Evolutionary conservation across 2,797 vertebrate genomes (phyloP).

Genomic region (Glyptemys insculpta): DNA sequence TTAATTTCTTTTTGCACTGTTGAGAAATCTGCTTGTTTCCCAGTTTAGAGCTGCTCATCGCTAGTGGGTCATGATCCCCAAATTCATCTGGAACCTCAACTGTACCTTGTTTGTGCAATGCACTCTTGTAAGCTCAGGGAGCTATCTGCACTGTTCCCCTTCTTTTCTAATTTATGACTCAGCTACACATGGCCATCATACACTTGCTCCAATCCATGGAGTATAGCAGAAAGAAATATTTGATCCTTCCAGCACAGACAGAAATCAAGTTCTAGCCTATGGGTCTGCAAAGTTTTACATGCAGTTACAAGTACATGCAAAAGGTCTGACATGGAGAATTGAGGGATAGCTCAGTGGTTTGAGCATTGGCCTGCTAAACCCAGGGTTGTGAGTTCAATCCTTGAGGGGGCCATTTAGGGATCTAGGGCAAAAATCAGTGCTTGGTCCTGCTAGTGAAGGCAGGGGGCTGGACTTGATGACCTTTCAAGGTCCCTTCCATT

Average conservation of each 20-base stretch:
- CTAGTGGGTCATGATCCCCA: not conserved
- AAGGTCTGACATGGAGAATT: no score
- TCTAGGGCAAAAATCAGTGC: no score
- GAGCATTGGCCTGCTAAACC: no score
- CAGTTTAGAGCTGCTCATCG: not conserved
- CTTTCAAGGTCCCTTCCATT: no score
- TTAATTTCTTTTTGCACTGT: not conserved
- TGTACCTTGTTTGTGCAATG: not conserved
- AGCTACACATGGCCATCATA: not conserved
- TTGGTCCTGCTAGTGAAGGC: no score
- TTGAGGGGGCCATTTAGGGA: no score
- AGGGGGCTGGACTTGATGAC: no score
- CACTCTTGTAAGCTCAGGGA: not conserved
- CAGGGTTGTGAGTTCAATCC: no score
- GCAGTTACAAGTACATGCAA: not conserved
- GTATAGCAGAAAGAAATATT: not conserved
- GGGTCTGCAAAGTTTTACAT: not conserved
- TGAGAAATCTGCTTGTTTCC: not conserved
- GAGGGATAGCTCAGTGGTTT: no score
- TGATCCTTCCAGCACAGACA: not conserved
- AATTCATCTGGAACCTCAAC: not conserved
- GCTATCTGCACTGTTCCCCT: not conserved
- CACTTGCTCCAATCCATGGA: not conserved
- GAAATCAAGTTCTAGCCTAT: not conserved
- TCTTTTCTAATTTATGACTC: not conserved